These are phyloP conservation scores for Rhabditoides inermis DNA, from an alignment of 2,888 invertebrate genomes.

Conservation along the genomic window DNA sequence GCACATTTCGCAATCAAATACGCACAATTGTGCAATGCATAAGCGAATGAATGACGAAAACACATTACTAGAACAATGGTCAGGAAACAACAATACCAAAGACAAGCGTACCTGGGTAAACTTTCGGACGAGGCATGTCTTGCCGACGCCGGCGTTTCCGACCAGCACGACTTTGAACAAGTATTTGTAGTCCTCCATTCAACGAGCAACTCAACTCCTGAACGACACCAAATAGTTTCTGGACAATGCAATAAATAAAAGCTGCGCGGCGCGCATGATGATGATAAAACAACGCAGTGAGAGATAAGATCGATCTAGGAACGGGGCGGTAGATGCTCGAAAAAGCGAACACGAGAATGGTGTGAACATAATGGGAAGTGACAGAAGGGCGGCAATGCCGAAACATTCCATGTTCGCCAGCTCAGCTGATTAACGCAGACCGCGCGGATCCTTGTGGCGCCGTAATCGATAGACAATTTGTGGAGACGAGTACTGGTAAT, in stretches of 20 bases:
- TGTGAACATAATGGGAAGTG: no score
- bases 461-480: no score
- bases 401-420: no score
- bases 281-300: no score
- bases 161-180: slow-evolving; percentile 96
- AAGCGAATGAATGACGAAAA: not conserved
- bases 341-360: no score
- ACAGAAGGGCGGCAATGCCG: no score
- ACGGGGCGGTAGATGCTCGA: no score
- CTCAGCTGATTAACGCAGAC: no score
- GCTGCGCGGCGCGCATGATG: no score
- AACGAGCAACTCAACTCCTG: not conserved
- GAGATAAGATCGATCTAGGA: not conserved
- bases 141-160: slow-evolving; percentile 95
- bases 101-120: slow-evolving; percentile 71
- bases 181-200: slow-evolving; percentile 78
- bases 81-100: not conserved
- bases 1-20: not conserved
- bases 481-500: no score
- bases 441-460: no score
- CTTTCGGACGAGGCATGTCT: slow-evolving; percentile 88
- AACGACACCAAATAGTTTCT: not conserved
- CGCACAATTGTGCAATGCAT: no score
- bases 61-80: not conserved
- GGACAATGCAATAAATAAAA: not conserved